Conservation (phyloP, 1,140 invertebrate species). For the Aphaenogaster floridana region DNA sequence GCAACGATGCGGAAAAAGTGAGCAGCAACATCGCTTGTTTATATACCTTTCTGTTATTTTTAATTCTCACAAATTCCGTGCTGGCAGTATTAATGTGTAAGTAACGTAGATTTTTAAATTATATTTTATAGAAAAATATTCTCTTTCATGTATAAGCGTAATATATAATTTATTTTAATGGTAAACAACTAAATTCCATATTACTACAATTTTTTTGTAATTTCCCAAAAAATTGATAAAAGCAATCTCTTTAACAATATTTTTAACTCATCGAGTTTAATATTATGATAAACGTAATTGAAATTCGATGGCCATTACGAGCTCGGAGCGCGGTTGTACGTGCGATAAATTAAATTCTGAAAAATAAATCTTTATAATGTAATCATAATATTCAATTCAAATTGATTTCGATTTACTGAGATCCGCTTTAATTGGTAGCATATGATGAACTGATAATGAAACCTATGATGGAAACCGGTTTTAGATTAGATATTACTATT, state of each 20-base stretch:
- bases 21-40: constrained; percentile 93
- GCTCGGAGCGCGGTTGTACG: no score
- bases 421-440: no score
- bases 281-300: no score
- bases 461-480: no score
- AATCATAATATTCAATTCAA: no score
- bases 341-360: no score
- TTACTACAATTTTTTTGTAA: not conserved
- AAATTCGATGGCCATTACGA: no score
- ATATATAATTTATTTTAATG: not conserved
- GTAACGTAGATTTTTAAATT: constrained; percentile 71
- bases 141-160: not conserved
- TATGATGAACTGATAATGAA: no score
- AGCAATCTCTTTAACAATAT: not conserved
- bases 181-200: not conserved
- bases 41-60: constrained; percentile 94
- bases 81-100: constrained; percentile 95
- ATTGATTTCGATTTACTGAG: no score
- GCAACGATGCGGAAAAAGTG: constrained; percentile 92
- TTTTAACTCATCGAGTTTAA: not conserved
- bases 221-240: not conserved
- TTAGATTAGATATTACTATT: no score
- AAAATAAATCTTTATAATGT: no score
- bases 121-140: not conserved
- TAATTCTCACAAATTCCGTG: constrained; percentile 96